A percentile compares a stretch with the other conserved stretches of the same genome.
These are phyloP conservation scores for Latrodectus geometricus DNA, from an alignment of 1,140 invertebrate species.

Conservation along the genomic window DNA sequence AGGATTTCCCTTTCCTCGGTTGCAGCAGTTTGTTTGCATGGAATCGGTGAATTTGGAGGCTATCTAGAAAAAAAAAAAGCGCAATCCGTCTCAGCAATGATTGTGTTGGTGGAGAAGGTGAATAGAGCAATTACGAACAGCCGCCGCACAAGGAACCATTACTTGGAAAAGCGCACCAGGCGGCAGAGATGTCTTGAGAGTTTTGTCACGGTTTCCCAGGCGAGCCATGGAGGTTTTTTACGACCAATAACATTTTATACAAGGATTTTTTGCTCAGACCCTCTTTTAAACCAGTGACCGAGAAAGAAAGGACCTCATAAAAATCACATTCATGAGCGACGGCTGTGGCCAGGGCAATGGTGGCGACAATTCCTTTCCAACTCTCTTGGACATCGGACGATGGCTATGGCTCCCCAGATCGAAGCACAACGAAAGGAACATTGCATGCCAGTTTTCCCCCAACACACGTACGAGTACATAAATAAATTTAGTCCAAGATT, in stretches of 20 bases:
- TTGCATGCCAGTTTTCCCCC: too few relatives aligned
- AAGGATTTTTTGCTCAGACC: slow-evolving; percentile 47
- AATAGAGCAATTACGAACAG: slow-evolving; percentile 31
- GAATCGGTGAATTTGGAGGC: too few relatives aligned
- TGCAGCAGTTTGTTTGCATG: too few relatives aligned
- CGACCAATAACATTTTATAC: slow-evolving; percentile 61
- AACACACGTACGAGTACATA: too few relatives aligned
- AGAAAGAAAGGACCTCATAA: slow-evolving; percentile 58
- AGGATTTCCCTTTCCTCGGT: too few relatives aligned
- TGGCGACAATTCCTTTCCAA: slow-evolving; percentile 43
- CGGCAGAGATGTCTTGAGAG: slow-evolving; percentile 49
- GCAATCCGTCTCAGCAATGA: slow-evolving; percentile 49
- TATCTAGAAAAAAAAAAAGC: too few relatives aligned
- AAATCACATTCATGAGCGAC: slow-evolving; percentile 59
- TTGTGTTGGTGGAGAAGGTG: slow-evolving; percentile 23
- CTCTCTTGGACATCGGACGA: neutral
- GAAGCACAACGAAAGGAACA: neutral
- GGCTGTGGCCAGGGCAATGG: slow-evolving; percentile 33
- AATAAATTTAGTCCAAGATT: too few relatives aligned
- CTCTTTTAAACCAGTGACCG: slow-evolving; percentile 62
- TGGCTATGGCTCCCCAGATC: neutral
- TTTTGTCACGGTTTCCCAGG: slow-evolving; percentile 57
- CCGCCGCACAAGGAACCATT: slow-evolving; percentile 13
- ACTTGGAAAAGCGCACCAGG: slow-evolving; percentile 15
- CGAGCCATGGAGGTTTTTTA: slow-evolving; percentile 57